Evolutionary conservation across 2,797 vertebrate species (phyloP).

Genomic region (Heteromormyrus szaboi): DNA sequence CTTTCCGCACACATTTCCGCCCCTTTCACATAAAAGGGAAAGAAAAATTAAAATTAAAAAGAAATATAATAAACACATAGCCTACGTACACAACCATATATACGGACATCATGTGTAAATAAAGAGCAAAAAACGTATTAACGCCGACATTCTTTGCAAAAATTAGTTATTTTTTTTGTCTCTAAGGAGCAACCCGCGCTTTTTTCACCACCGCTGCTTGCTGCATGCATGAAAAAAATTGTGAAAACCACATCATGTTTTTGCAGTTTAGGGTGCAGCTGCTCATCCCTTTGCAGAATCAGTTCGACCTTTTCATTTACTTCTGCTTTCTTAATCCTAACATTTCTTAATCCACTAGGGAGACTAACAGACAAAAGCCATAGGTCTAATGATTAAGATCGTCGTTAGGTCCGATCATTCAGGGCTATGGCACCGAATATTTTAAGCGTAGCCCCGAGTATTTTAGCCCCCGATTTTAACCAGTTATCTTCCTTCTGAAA

Average conservation of each 20-base stretch:
- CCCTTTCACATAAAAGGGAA: conserved; percentile 46
- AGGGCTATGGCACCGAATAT: background rate
- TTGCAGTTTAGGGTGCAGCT: conserved; percentile 54
- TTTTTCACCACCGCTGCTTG: conserved; percentile 18
- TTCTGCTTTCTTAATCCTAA: conserved; percentile 60
- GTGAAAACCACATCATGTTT: conserved; percentile 57
- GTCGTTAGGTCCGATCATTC: background rate
- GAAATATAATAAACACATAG: conserved; percentile 34
- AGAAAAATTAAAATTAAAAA: conserved; percentile 44
- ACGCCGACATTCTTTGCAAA: background rate
- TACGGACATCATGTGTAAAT: background rate
- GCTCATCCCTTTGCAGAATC: conserved; percentile 64
- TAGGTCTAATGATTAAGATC: background rate
- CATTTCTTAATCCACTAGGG: background rate
- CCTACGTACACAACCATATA: conserved; percentile 33
- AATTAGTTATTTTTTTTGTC: background rate
- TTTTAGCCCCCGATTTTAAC: background rate
- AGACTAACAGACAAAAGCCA: conserved; percentile 13
- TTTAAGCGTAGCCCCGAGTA: background rate
- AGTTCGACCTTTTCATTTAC: conserved; percentile 55
- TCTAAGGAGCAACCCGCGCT: conserved; percentile 14
- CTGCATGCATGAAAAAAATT: conserved; percentile 39
- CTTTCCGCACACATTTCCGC: conserved; percentile 71
- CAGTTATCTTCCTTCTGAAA: background rate
- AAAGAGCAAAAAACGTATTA: background rate